Base-by-base conservation (phyloP, 1,140 invertebrate species). In the Drosophila nigromelanica region DNA sequence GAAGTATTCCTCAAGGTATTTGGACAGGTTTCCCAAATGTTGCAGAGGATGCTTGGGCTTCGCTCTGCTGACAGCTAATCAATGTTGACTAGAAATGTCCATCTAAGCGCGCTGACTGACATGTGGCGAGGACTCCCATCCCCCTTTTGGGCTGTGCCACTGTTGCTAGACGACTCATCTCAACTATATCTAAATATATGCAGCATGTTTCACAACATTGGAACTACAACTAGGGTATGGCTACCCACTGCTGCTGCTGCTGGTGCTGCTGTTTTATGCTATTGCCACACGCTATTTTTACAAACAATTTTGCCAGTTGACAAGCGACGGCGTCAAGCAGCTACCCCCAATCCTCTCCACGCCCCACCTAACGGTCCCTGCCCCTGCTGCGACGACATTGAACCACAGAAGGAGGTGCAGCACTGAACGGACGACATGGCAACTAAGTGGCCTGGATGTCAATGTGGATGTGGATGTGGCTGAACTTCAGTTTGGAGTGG, bases 281-380 rank as follows among this genome's bases (percentile, higher is more conserved):
- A 78, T 61, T 82, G 82, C 82, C 82, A 87, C 82, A 86, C 82
- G 76, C 82, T 87, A 89, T 87, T 83, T 87, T 87, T 89, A 87
- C 73, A 89, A 86, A 87, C 83, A 89, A 82, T 89, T 89, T 79
- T 82, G 82, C 83, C 67, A 87, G 82, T 87, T 86, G 82, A 86
- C 82, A 87, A 78, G 82, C 61, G 64, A 89, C 80, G 68, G 67
- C 62, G 82, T 73, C 64, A 59, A 67, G 50, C 64, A 71, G 50
- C 15, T 14, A 40, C 10, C 48, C 58, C 48, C 7, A 10, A 33
- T 2, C 8, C 15, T 30, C 48, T n/a, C 30, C 12, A 5, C 27
- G 33, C 2, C 7, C 33, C 33, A 27, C 39, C 27, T 24, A 14
- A 5, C 7, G 4, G 3, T 24, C 8, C 27, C 37, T 7, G 18